phyloP scores from a whole-genome alignment of 2,797 vertebrate genomes.

The Garrulus glandarius region DNA sequence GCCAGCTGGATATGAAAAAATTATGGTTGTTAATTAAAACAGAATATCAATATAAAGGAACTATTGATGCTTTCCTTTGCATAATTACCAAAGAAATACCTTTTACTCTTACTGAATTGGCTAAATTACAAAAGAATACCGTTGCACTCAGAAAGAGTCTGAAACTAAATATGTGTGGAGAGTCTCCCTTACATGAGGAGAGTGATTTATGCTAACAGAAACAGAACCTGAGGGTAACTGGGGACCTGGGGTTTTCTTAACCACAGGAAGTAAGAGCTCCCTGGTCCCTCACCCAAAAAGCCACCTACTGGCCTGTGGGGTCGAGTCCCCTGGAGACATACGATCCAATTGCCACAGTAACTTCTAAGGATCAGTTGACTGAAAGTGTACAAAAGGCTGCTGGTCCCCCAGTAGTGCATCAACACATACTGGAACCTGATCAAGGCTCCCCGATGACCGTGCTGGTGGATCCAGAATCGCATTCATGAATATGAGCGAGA shows the following conservation, averaged over 20 bases:
- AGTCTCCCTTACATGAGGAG: neutral
- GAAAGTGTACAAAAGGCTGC: neutral
- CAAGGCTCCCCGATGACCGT: neutral
- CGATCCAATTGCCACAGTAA: accelerated
- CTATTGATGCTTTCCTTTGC: neutral
- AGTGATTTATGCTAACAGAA: neutral
- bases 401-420: accelerated
- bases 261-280: neutral
- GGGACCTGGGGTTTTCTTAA: neutral
- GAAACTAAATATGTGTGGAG: neutral
- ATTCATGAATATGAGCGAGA: neutral
- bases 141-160: neutral
- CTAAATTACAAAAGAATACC: neutral
- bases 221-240: neutral
- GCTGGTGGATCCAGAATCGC: neutral
- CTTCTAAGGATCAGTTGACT: neutral
- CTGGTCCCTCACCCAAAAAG: neutral
- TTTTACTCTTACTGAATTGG: neutral
- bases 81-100: neutral
- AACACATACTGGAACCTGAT: accelerated
- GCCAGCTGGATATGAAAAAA: neutral
- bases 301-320: neutral
- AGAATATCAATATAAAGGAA: neutral
- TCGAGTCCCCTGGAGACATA: neutral
- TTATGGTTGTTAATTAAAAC: neutral